Percentiles rank a stretch among this genome's conserved stretches.
phyloP scores from a whole-genome alignment of 2,113 vertebrate genomes.

The Grallaria varia region DNA sequence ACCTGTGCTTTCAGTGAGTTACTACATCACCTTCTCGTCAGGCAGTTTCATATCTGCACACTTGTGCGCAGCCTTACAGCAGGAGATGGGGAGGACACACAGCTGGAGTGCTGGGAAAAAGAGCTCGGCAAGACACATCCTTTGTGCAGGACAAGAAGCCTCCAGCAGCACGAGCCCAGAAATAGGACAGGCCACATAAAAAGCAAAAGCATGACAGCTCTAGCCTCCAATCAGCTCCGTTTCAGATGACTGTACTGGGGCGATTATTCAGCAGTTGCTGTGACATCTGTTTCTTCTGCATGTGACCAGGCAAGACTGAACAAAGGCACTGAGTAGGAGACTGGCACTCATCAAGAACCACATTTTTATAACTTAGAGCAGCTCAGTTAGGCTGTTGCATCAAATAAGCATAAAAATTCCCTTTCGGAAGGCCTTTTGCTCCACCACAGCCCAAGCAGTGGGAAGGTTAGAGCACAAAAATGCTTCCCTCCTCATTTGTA shows the following conservation, averaged over 20 bases:
- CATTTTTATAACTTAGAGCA: not conserved
- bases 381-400: not conserved
- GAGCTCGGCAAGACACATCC: not conserved
- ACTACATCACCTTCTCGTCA: not conserved
- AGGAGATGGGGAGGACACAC: not conserved
- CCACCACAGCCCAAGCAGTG: fast-evolving
- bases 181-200: not conserved
- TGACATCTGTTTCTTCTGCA: not conserved
- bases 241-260: not conserved
- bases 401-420: not conserved
- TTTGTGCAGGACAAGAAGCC: not conserved
- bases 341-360: not conserved
- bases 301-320: not conserved
- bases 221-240: not conserved
- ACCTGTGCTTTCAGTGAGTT: not conserved
- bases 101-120: not conserved
- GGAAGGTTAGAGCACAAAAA: not conserved
- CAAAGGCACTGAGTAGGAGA: not conserved
- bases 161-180: not conserved
- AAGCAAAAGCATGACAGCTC: not conserved
- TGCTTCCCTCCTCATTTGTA: not conserved
- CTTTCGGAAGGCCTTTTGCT: not conserved
- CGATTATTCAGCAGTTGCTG: slow-evolving; percentile 37
- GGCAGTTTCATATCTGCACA: not conserved
- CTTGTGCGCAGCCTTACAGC: not conserved